Evolutionary conservation across 1,140 invertebrate species (phyloP).

Genomic region (Saccostrea glomerata): DNA sequence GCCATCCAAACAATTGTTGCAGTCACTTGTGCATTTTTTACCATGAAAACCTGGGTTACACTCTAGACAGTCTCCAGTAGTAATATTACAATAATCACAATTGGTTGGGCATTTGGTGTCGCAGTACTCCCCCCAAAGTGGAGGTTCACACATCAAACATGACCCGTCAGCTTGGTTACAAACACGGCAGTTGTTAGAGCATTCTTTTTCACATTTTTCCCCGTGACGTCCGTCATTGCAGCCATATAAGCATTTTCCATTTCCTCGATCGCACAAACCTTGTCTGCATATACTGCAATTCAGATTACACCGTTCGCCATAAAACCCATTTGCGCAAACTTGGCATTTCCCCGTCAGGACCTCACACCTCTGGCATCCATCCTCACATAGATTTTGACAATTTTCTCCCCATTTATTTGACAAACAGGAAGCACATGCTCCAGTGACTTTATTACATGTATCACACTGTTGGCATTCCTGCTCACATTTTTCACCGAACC

Average conservation of each 20-base stretch:
- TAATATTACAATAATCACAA: slow-evolving; percentile 41
- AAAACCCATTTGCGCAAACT: slow-evolving; percentile 10
- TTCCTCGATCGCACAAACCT: slow-evolving; percentile 3
- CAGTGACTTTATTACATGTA: slow-evolving; percentile 4
- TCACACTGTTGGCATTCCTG: slow-evolving; percentile 48
- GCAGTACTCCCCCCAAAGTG: slow-evolving; percentile 39
- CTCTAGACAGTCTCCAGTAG: slow-evolving; percentile 37
- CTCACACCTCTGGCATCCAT: not conserved
- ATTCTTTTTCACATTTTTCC: slow-evolving; percentile 7
- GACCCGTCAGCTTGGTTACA: slow-evolving; percentile 35
- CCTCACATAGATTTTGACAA: not conserved
- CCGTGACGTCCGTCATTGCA: slow-evolving; percentile 39
- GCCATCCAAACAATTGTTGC: slow-evolving; percentile 34
- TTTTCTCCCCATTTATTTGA: not conserved
- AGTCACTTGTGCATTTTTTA: slow-evolving; percentile 16
- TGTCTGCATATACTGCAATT: not conserved
- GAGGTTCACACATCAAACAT: slow-evolving; percentile 33
- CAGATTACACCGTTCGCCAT: slow-evolving; percentile 2
- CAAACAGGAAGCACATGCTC: not conserved
- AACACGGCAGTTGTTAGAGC: slow-evolving; percentile 15
- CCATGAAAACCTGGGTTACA: slow-evolving; percentile 44
- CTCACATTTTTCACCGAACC: slow-evolving; percentile 50
- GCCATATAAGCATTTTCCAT: slow-evolving; percentile 28
- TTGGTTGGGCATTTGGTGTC: slow-evolving; percentile 6
- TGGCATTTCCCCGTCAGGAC: not conserved